Evolutionary conservation across 1,140 invertebrate species (phyloP).

Genomic region (Oedothorax gibbosus): DNA sequence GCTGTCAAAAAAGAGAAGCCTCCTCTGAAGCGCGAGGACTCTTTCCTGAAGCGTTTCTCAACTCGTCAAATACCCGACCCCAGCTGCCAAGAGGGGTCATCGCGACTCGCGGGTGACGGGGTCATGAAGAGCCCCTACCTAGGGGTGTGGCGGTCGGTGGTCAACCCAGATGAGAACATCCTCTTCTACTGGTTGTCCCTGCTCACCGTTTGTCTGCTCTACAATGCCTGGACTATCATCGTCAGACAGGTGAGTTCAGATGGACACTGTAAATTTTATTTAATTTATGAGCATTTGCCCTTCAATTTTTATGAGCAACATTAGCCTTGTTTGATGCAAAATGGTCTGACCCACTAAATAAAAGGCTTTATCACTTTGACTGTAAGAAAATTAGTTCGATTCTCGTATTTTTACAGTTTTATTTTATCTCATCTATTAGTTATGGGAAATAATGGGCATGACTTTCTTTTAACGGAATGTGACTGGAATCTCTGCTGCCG

Average conservation of each 20-base stretch:
- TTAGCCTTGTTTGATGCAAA: no score
- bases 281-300: no score
- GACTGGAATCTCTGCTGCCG: no score
- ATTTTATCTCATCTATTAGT: no score
- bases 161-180: slow-evolving; percentile 95
- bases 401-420: no score
- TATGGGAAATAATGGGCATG: no score
- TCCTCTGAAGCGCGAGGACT: slow-evolving; percentile 90
- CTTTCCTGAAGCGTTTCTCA: slow-evolving; percentile 93
- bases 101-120: slow-evolving; percentile 66
- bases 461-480: no score
- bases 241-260: slow-evolving; percentile 73
- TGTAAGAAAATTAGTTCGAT: no score
- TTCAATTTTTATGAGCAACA: no score
- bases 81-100: slow-evolving; percentile 64
- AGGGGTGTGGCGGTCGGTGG: slow-evolving; percentile 80
- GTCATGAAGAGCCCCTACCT: slow-evolving; percentile 31
- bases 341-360: no score
- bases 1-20: slow-evolving; percentile 75
- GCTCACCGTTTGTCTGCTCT: slow-evolving; percentile 88
- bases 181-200: slow-evolving; percentile 95
- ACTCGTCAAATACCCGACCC: slow-evolving; percentile 89
- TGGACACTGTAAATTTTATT: no score
- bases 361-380: no score
- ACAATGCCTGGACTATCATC: slow-evolving; percentile 96